Base-by-base conservation (phyloP, 2,888 invertebrate genomes). In the Epinotia bilunana region DNA sequence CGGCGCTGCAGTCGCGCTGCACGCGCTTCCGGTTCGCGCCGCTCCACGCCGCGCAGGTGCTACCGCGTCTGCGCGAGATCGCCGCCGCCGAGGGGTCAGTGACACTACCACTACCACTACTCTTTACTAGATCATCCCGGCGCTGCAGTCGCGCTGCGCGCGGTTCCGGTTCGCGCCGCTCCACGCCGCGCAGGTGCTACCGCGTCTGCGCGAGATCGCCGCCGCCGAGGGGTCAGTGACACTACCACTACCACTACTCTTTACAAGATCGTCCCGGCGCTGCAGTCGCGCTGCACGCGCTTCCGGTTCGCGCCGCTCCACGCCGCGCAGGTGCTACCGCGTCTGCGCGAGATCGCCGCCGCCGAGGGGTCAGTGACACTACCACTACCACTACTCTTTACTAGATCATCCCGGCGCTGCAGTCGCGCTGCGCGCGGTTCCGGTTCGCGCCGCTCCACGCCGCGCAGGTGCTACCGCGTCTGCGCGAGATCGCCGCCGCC, bases 1-100 rank as follows among this genome's bases (percentile, higher is more conserved):
- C 99, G 18, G 99, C 99, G 5, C 94, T 99, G 72, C 99, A 99
- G 92, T 99, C 99, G 16, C 95, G 99, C 82, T 99, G 99, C 90
- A 99, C 99, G 0, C 95, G 99, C 76, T 99, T 99, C 87, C 95
- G 99, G 61, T 99, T 99, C 92, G 99, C 98, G 4, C 99, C 99
- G 3, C 93, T 99, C 3, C 95, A 96, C 2, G 94, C 96, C 0
- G 95, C 96, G 18, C 98, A 99, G 91, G 99, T 99, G 85, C 84
- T 98, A 72, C 99, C 99, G 0, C 94, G 99, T 46, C 94, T 99
- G 20, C 95, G 97, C 79, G 95, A 97, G 85, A 97, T 99, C 39
- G 96, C 98, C 18, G 91, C 96, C 74, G 94, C 96, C 83, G 99
- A 99, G 92, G 95, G 96, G 98, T 98, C 93, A 90, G 94, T 84